phyloP scores from a whole-genome alignment of 2,797 vertebrate genomes.

The Notolepis coatsorum region DNA sequence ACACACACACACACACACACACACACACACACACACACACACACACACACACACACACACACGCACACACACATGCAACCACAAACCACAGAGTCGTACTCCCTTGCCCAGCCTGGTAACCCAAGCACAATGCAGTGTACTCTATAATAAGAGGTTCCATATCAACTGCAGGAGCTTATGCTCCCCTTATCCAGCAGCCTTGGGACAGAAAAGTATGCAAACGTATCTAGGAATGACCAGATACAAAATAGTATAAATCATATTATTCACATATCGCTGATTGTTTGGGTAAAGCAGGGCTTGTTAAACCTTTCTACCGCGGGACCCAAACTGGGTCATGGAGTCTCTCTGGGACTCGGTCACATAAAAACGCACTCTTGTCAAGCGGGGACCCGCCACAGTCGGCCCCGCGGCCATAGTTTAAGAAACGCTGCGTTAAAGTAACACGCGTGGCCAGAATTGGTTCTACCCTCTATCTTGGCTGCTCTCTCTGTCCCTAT shows the following conservation, averaged over 20 bases:
- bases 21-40: constrained; percentile 18
- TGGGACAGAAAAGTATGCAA: constrained; percentile 47
- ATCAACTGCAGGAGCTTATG: constrained; percentile 65
- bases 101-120: constrained; percentile 66
- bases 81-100: constrained; percentile 73
- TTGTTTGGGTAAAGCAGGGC: too few relatives aligned
- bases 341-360: too few relatives aligned
- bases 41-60: constrained; percentile 34
- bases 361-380: too few relatives aligned
- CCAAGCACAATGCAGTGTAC: constrained; percentile 74
- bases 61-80: constrained; percentile 51
- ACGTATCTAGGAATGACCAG: constrained; percentile 38
- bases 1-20: constrained; percentile 52
- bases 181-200: constrained; percentile 40
- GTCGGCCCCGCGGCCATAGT: too few relatives aligned
- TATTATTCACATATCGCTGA: constrained; percentile 16
- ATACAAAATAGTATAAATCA: constrained; percentile 34
- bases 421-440: too few relatives aligned
- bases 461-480: constrained; percentile 10
- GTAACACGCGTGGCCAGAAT: constrained; percentile 26
- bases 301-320: too few relatives aligned
- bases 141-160: constrained; percentile 75
- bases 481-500: constrained; percentile 9
- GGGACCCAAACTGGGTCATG: too few relatives aligned
- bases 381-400: too few relatives aligned